Evolutionary conservation across 2,888 invertebrate species (phyloP), one percentile per base, ranked within the genome.

Genomic region (Tanytarsus gracilentus): DNA sequence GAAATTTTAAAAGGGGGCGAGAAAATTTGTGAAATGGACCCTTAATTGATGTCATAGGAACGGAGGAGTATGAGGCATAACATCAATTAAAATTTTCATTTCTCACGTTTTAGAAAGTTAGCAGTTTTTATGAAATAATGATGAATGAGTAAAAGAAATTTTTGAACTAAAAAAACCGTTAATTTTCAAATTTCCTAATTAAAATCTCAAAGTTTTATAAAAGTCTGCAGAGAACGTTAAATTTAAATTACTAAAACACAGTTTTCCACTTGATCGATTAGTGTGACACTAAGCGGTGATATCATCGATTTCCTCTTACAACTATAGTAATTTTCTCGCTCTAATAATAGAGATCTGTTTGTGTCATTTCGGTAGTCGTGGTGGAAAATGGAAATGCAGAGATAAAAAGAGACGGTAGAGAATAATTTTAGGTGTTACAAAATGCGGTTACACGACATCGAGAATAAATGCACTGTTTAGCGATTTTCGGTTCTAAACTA

Each of bases 261-360:
- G 23, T 11, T 58, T 58, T 58, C 58, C 48, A 48, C 58, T 58
- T 58, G 58, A 58, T 27, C 40, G 58, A 48, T 58, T 48, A 58
- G 56, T 55, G 21, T 58, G 48, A 58, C 44, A 48, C 23, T 11
- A 25, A 48, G 40, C 48, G 18, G 58, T 58, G 25, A 48, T 29
- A 48, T 58, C 58, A 58, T 56, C 29, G 58, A 44, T 55, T 55
- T 40, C 16, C 55, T 25, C 16, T 16, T n/a, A 11, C 23, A 58
- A 14, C 18, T 39, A 27, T 27, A 27, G 44, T 44, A 21, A 49
- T 49, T 49, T 49, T 49, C 49, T 49, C 49, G 49, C 14, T 27
- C 49, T 49, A 49, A 25, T 26, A 49, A 26, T 14, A 26, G 44
- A 44, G 21, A 18, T 44, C 44, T 44, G 44, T 44, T 44, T 44